phyloP scores from a whole-genome alignment of 1,140 invertebrate genomes.

The Saccostrea cuccullata region DNA sequence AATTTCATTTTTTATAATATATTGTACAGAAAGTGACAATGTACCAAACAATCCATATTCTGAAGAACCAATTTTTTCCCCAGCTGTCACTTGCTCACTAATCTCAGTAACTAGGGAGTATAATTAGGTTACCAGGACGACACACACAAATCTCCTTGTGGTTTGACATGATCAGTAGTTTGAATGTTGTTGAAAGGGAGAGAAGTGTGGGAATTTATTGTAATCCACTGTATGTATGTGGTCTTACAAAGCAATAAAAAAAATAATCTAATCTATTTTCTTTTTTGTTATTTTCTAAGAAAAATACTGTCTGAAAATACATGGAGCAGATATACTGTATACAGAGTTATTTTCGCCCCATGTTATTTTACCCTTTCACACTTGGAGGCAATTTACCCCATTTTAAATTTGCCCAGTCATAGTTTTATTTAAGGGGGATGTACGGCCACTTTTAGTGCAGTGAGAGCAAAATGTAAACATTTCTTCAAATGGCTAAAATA shows the following conservation, averaged over 20 bases:
- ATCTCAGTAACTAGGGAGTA: neutral
- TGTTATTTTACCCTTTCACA: too few species aligned
- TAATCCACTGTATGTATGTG: constrained; percentile 4
- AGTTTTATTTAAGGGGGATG: too few species aligned
- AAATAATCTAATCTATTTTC: neutral
- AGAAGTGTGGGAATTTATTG: constrained; percentile 9
- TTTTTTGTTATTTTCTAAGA: neutral
- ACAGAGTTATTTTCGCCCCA: too few species aligned
- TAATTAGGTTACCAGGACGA: constrained; percentile 11
- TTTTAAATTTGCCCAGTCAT: too few species aligned
- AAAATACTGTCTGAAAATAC: too few species aligned
- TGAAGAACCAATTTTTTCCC: neutral
- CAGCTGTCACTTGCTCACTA: neutral
- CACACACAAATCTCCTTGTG: constrained; percentile 7
- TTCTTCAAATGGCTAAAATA: too few species aligned
- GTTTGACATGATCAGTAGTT: neutral
- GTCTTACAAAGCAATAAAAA: constrained; percentile 25
- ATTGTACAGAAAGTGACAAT: too few species aligned
- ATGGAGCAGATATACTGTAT: too few species aligned
- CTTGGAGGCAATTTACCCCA: too few species aligned
- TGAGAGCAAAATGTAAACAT: too few species aligned
- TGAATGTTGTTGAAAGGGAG: neutral
- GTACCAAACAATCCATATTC: neutral
- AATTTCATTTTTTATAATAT: too few species aligned
- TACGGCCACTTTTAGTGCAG: too few species aligned